These are phyloP conservation scores for Pristionchus entomophagus DNA, from an alignment of 2,888 invertebrate genomes.

Conservation along the genomic window DNA sequence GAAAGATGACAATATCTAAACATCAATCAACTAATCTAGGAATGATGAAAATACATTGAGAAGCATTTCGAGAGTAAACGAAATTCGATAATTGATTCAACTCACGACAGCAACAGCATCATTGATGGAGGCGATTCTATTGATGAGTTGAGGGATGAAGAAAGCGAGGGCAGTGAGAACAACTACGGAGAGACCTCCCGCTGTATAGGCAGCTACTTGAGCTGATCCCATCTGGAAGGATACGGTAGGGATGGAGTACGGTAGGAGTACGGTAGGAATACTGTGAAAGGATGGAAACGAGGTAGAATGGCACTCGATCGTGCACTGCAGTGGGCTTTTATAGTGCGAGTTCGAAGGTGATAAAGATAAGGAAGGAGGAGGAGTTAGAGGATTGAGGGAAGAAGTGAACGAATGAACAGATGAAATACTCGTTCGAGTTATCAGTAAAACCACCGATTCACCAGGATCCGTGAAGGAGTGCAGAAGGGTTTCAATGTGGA, in stretches of 20 bases:
- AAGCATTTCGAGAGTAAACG: background rate
- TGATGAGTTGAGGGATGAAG: slow-evolving; percentile 44
- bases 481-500: background rate
- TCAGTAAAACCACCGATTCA: background rate
- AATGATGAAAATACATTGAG: background rate
- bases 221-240: slow-evolving; percentile 12
- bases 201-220: slow-evolving; percentile 26
- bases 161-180: slow-evolving; percentile 25
- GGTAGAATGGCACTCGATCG: background rate
- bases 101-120: slow-evolving; percentile 13
- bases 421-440: background rate
- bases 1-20: background rate
- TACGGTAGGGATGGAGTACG: background rate
- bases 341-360: slow-evolving; percentile 27
- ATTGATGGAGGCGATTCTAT: slow-evolving; percentile 18
- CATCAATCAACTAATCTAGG: background rate
- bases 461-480: background rate
- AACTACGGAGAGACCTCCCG: slow-evolving; percentile 20
- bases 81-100: no score
- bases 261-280: background rate
- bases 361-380: slow-evolving; percentile 22
- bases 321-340: background rate
- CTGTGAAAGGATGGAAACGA: background rate
- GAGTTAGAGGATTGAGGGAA: background rate
- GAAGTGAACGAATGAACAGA: background rate